These are phyloP conservation scores for Acanthosoma haemorrhoidale DNA, from an alignment of 2,888 invertebrate species.

Conservation along the genomic window DNA sequence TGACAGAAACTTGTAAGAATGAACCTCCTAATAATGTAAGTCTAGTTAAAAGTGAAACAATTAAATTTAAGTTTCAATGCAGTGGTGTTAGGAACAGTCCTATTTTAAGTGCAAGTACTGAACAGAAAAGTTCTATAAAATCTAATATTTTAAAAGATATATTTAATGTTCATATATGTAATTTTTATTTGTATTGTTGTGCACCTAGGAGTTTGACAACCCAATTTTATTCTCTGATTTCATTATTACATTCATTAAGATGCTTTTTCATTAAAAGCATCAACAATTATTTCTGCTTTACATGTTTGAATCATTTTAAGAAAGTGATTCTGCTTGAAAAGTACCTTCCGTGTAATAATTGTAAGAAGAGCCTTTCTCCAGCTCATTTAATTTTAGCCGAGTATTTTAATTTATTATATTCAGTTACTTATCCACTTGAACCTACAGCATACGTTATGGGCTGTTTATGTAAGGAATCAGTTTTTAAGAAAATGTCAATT, in stretches of 20 bases:
- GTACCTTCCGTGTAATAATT: neutral
- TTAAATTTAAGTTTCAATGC: neutral
- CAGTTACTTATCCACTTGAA: neutral
- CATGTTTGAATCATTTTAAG: neutral
- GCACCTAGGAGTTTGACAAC: too few relatives aligned
- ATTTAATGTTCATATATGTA: too few relatives aligned
- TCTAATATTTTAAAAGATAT: neutral
- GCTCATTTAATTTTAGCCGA: neutral
- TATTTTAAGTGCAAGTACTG: neutral
- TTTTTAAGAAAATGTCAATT: neutral
- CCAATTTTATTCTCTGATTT: neutral
- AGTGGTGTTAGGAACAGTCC: neutral
- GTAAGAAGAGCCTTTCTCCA: neutral
- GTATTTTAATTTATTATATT: neutral
- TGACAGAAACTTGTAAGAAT: neutral
- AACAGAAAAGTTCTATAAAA: neutral
- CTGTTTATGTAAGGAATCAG: neutral
- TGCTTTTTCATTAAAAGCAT: neutral
- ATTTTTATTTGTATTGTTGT: too few relatives aligned
- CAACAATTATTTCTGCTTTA: neutral
- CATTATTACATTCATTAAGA: neutral
- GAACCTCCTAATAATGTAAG: neutral
- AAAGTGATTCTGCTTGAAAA: neutral
- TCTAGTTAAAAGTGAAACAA: neutral
- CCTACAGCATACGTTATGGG: neutral